These are phyloP conservation scores for Dorcus parallelipipedus DNA, from an alignment of 2,888 invertebrate species.

Conservation along the genomic window DNA sequence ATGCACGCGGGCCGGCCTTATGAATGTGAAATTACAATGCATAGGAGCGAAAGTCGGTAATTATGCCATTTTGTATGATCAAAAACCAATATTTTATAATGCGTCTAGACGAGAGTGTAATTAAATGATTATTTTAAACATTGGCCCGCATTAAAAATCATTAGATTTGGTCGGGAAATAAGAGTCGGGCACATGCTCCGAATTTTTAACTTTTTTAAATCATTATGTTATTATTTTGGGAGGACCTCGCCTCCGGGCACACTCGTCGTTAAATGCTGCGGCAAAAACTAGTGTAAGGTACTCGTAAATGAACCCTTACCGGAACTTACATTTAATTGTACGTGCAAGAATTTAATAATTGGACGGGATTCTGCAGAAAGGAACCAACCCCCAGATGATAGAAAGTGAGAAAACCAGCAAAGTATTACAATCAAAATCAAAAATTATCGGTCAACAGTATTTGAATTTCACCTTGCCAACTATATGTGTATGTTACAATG, in stretches of 20 bases:
- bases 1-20: constrained; percentile 17
- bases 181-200: constrained; percentile 12
- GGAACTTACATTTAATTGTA: constrained; percentile 9
- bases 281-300: not conserved
- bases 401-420: too few relatives aligned
- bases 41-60: constrained; percentile 23
- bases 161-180: constrained; percentile 11
- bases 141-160: constrained; percentile 19
- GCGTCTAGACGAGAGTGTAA: constrained; percentile 27
- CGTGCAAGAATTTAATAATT: not conserved
- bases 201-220: constrained; percentile 17
- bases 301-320: constrained; percentile 10
- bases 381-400: too few relatives aligned
- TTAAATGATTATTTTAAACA: constrained; percentile 24
- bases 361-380: too few relatives aligned
- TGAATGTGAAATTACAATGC: constrained; percentile 24
- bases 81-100: constrained; percentile 34
- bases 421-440: too few relatives aligned
- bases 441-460: too few relatives aligned
- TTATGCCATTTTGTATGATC: constrained; percentile 32
- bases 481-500: too few relatives aligned
- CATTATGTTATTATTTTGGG: constrained; percentile 19
- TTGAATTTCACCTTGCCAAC: too few relatives aligned
- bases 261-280: constrained; percentile 10
- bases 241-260: constrained; percentile 13